These are phyloP conservation scores for Etia nguti DNA, from an alignment of 2,113 vertebrate genomes.

Conservation along the genomic window DNA sequence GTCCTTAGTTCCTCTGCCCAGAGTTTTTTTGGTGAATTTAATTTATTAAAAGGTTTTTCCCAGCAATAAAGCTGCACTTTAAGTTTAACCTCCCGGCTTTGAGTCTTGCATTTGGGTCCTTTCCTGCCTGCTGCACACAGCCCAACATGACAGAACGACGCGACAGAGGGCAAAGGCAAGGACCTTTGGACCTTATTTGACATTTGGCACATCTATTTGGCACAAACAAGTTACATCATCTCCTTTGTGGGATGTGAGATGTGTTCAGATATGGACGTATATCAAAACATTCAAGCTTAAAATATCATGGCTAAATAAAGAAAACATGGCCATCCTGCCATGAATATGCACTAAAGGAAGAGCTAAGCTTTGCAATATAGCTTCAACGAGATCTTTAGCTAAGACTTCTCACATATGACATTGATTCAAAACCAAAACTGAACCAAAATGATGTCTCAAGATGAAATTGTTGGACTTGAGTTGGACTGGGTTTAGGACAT, in stretches of 20 bases:
- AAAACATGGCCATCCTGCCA: background rate
- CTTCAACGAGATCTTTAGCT: background rate
- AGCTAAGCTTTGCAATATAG: background rate
- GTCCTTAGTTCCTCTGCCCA: no score
- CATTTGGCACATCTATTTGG: background rate
- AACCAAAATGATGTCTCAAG: background rate
- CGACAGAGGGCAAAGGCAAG: no score
- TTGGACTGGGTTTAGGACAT: background rate
- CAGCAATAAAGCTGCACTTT: no score
- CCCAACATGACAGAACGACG: no score
- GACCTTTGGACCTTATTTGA: background rate
- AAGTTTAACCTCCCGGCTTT: no score
- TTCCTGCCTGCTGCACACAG: no score
- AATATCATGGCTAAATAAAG: background rate
- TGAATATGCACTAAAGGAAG: background rate
- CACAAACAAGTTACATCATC: background rate
- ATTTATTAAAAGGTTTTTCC: no score
- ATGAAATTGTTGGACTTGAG: accelerated
- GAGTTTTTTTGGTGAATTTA: no score
- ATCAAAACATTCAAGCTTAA: background rate
- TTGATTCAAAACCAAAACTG: background rate
- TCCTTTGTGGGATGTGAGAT: background rate
- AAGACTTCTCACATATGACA: background rate
- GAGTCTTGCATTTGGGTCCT: no score
- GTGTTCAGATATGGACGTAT: background rate